Evolutionary conservation across 1,140 invertebrate species (phyloP).

Genomic region (Forficula auricularia): DNA sequence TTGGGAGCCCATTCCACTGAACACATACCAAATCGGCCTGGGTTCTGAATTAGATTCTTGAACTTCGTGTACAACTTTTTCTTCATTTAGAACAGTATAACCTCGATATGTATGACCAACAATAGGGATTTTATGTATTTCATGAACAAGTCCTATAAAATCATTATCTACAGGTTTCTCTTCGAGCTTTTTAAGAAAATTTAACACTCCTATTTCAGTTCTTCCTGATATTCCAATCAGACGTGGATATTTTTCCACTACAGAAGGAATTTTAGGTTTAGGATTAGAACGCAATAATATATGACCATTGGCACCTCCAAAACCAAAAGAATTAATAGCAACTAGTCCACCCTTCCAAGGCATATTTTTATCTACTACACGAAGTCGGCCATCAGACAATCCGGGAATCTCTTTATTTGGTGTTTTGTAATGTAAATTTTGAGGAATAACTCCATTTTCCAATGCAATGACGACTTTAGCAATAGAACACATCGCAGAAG

Average conservation of each 20-base stretch:
- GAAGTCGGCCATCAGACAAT: constrained; percentile 61
- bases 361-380: constrained; percentile 61
- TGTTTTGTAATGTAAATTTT: constrained; percentile 71
- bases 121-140: constrained; percentile 49
- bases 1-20: constrained; percentile 92
- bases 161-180: constrained; percentile 46
- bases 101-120: constrained; percentile 56
- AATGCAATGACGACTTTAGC: constrained; percentile 84
- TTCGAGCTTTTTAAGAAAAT: constrained; percentile 41
- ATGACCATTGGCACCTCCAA: constrained; percentile 93
- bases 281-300: constrained; percentile 63
- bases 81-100: constrained; percentile 46
- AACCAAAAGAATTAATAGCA: constrained; percentile 90
- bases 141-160: constrained; percentile 56
- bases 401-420: constrained; percentile 83
- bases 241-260: constrained; percentile 38
- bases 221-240: constrained; percentile 66
- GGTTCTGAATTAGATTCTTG: constrained; percentile 28
- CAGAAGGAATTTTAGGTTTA: constrained; percentile 40
- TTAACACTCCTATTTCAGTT: constrained; percentile 60
- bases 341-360: constrained; percentile 71
- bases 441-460: constrained; percentile 69
- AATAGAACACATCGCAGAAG: constrained; percentile 76
- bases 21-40: constrained; percentile 81
- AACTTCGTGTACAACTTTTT: constrained; percentile 26